Base-by-base conservation (phyloP, 1,140 invertebrate genomes). In the Atopsyche davidsoni region DNA sequence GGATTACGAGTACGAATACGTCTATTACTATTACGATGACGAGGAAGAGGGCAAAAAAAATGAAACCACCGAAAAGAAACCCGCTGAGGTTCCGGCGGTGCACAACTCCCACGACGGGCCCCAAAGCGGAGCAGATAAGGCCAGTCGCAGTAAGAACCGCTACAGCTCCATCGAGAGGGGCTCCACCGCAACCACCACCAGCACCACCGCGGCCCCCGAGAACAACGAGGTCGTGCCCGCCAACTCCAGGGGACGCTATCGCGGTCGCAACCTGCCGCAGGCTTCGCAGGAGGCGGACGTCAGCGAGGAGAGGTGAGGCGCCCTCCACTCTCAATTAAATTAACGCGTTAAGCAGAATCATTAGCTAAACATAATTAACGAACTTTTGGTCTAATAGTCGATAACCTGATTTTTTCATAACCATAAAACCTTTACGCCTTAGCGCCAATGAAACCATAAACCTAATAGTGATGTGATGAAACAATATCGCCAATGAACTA, bases 1-100 rank as follows among this genome's bases (percentile, higher is more conserved):
- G 67, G 88, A 92, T 59, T 91, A 92, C 60, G 89, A 92, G 67
- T 92, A 91, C 63, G 89, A 91, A 64, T 92, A 92, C 58, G 85
- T 91, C 14, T 92, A 92, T 61, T 92, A 92, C 63, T 92, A 92
- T 60, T 89, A 91, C 51, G 86, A 90, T 55, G 87, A 89, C 51
- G 86, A 89, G 1, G 83, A 84, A 23, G 80, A 82, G 40, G 70
- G 64, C 39, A 76, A 78, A 58, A 69, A 66, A 51, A 66, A 66
- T 13, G 51, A 56, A 16, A 53, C 59, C 53, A 62, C 62, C 14
- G 65, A 65, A 49, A 51, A 49, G 24, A 45, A 49, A 9, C 14
- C 57, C 4, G 35, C 52, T 6, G 68, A 69, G 38, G 40, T 62
- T 2, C 31, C 61, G 24, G 58, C 64, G 2, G 57, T 63, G 11